Evolutionary conservation across 1,140 invertebrate genomes (phyloP), one percentile per base, ranked within the genome.

Genomic region (Drosophila subpulchrella): DNA sequence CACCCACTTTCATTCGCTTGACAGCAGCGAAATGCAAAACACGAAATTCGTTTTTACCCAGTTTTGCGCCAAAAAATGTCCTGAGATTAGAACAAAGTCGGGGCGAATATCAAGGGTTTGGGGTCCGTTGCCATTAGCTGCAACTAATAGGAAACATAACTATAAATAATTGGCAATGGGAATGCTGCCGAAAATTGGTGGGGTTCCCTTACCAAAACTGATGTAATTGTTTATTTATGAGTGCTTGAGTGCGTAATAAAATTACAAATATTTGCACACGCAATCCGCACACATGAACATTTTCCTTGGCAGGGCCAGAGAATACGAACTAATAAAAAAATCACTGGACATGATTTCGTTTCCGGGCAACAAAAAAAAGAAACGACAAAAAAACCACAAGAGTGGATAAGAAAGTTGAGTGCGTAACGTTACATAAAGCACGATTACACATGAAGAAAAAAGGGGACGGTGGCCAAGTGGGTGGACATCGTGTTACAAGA

Each of bases 391-490:
- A 41, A 61, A 24, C 51, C 65, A 50, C 68, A 71, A 34, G 51
- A 70, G 67, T 48, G 67, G 66, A 61, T 72, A 74, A 73, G 75
- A 59, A 78, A 66, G 51, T 84, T 85, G 80, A 84, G 76, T 86
- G 79, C 81, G 90, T 88, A 86, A 90, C 83, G 90, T 57, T 78
- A 89, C 90, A 91, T 91, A 91, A 91, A 91, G 78, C 86, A 91
- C 88, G 78, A 91, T 91, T 91, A 91, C 65, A 76, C 73, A 46
- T 59, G 48, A 46, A 56, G 48, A 51, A 42, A 32, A 36, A 44
- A 44, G 7, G 51, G 47, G 59, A 2, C 6, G 20, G 44, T 12
- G 41, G 10, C 39, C 32, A 39, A n/a, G n/a, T 48, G 55, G 48
- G 17, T 36, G 53, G 34, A 63, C 48, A 61, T 78, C 79, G 81